Evolutionary conservation across 2,888 invertebrate species (phyloP).

Genomic region (Apodemia zela): DNA sequence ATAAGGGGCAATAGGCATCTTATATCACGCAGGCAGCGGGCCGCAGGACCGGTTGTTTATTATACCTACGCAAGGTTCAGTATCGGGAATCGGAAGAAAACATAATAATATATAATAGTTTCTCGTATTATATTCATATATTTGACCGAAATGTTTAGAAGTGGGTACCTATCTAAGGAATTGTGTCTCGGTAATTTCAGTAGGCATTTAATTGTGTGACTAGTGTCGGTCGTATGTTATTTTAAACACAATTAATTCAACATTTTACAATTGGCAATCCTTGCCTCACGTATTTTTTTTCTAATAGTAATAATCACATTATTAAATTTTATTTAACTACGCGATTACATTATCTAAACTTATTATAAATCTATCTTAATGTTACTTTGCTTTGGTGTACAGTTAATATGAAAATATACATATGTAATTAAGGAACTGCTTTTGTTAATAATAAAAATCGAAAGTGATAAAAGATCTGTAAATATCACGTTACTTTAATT

Average conservation of each 20-base stretch:
- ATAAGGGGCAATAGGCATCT: no score
- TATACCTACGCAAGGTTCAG: no score
- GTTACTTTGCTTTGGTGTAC: conserved; percentile 51
- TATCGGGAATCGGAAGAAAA: no score
- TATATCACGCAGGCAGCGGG: no score
- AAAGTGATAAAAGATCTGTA: not conserved
- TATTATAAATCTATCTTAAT: conserved; percentile 41
- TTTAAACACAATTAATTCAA: not conserved
- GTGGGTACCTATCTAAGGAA: no score
- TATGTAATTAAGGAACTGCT: conserved; percentile 13
- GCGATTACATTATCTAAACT: conserved; percentile 24
- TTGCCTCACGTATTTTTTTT: not conserved
- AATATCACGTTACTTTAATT: not conserved
- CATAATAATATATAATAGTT: no score
- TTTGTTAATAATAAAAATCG: not conserved
- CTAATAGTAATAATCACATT: conserved; percentile 15
- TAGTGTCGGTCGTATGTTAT: conserved; percentile 18
- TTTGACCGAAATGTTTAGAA: not conserved
- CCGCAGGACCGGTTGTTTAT: no score
- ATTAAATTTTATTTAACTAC: conserved; percentile 16
- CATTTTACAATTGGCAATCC: not conserved
- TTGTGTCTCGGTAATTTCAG: not conserved
- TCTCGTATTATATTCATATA: not conserved
- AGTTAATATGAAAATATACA: conserved; percentile 24
- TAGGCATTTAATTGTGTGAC: conserved; percentile 16